A percentile compares a stretch with the other conserved stretches of the same genome.
Conservation (phyloP, 2,888 invertebrate genomes). For the Pseudolycoriella hygida region DNA sequence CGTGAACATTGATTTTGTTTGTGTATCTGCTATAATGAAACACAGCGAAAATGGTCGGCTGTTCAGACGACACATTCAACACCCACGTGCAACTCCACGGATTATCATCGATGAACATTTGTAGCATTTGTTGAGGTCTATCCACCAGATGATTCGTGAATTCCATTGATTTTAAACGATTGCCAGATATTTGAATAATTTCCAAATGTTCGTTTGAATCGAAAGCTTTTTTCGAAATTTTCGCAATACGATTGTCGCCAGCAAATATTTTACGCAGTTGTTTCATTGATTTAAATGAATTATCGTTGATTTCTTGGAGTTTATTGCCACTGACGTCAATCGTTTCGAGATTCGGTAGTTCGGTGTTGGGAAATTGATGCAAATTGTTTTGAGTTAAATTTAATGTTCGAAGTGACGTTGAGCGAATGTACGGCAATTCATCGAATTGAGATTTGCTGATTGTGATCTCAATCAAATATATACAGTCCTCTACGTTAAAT, state of each 20-base stretch:
- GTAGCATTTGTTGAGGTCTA: not conserved
- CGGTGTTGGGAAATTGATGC: no score
- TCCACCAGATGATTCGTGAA: not conserved
- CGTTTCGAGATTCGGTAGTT: not conserved
- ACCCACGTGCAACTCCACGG: not conserved
- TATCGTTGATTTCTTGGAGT: not conserved
- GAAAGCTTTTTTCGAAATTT: not conserved
- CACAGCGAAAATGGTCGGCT: not conserved
- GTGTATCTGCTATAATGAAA: not conserved
- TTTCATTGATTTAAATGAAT: not conserved
- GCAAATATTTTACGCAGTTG: not conserved
- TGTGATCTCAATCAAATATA: no score
- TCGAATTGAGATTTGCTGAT: no score
- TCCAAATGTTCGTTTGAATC: not conserved
- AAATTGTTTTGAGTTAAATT: no score
- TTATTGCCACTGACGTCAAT: not conserved
- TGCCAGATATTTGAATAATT: not conserved
- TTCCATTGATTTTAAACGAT: not conserved
- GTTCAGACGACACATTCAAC: not conserved
- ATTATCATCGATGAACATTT: not conserved
- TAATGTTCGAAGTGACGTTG: no score
- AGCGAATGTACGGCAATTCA: no score
- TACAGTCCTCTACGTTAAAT: no score
- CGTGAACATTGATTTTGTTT: not conserved
- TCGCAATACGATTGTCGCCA: not conserved